These are phyloP conservation scores for Pluvianellus socialis DNA, from an alignment of 2,113 vertebrate genomes.

Conservation along the genomic window DNA sequence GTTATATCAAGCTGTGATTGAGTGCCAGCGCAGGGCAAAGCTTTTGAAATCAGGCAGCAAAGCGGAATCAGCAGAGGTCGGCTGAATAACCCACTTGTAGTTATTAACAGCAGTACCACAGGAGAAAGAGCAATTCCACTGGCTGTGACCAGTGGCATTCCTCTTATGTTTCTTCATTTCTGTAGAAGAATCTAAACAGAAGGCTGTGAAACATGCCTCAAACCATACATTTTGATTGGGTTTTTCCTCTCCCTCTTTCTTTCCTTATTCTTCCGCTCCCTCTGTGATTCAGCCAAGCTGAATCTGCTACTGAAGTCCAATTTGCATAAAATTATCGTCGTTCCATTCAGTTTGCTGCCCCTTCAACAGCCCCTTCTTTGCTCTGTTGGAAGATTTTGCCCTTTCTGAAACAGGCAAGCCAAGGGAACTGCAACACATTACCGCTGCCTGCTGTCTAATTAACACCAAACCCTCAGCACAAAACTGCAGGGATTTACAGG, in stretches of 20 bases:
- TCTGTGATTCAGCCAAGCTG: conserved; percentile 59
- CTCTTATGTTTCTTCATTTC: conserved; percentile 60
- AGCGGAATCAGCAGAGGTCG: conserved; percentile 70
- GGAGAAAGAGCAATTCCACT: conserved; percentile 69
- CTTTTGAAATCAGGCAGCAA: conserved; percentile 74
- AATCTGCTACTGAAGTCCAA: conserved; percentile 62
- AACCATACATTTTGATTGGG: conserved; percentile 62
- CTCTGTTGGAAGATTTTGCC: conserved; percentile 68
- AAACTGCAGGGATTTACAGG: conserved; percentile 73
- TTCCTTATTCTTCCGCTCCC: conserved; percentile 40
- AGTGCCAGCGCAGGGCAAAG: conserved; percentile 51
- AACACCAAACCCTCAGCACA: conserved; percentile 70
- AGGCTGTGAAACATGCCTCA: conserved; percentile 65
- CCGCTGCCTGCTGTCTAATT: conserved; percentile 72
- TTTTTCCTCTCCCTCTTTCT: conserved; percentile 32
- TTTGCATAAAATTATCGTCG: conserved; percentile 73
- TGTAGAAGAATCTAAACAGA: conserved; percentile 61
- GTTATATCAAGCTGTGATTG: conserved; percentile 59
- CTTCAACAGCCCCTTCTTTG: conserved; percentile 60
- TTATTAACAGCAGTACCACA: conserved; percentile 63
- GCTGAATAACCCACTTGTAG: conserved; percentile 72
- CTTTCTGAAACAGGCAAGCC: conserved; percentile 62
- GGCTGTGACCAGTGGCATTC: conserved; percentile 69
- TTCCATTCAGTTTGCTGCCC: conserved; percentile 69
- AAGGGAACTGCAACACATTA: conserved; percentile 61